Conservation (phyloP, 2,113 vertebrate species). For the Toxotes jaculatrix region DNA sequence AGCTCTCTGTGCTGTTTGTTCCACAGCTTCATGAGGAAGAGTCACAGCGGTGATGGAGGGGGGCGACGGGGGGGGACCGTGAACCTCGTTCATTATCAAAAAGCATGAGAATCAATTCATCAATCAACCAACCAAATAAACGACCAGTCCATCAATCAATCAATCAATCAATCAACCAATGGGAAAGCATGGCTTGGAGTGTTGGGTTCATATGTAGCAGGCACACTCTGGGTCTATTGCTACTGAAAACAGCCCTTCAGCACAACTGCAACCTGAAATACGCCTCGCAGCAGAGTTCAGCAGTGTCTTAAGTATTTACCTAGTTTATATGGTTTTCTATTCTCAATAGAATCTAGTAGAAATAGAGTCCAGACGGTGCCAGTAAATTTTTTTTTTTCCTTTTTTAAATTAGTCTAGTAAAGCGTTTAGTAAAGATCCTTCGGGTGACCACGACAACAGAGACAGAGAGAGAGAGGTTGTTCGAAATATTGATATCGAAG, state of each 20-base stretch:
- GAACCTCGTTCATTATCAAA: conserved; percentile 34
- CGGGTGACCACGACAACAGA: conserved; percentile 46
- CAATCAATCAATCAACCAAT: conserved; percentile 41
- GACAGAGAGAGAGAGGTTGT: conserved; percentile 58
- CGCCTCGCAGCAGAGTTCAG: conserved; percentile 68
- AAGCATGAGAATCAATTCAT: conserved; percentile 42
- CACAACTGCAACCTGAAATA: conserved; percentile 81
- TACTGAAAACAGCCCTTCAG: conserved; percentile 88
- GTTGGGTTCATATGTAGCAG: conserved; percentile 76
- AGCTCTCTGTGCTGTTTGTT: conserved; percentile 40
- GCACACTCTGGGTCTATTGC: conserved; percentile 89
- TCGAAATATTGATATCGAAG: conserved; percentile 54
- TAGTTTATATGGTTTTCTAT: conserved; percentile 60
- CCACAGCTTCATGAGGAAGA: conserved; percentile 26
- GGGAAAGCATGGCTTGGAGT: conserved; percentile 62
- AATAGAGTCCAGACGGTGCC: conserved; percentile 74
- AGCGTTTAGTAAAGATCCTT: conserved; percentile 64
- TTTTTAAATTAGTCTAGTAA: conserved; percentile 64
- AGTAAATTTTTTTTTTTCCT: conserved; percentile 42
- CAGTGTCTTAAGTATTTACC: conserved; percentile 62
- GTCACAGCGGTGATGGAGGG: conserved; percentile 24
- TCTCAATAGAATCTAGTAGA: conserved; percentile 67
- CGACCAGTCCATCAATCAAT: conserved; percentile 7
- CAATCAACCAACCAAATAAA: conserved; percentile 29
- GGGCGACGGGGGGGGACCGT: not conserved